Percentiles rank a stretch among this genome's conserved stretches.
phyloP scores from a whole-genome alignment of 2,113 vertebrate species.

The Vidua macroura region DNA sequence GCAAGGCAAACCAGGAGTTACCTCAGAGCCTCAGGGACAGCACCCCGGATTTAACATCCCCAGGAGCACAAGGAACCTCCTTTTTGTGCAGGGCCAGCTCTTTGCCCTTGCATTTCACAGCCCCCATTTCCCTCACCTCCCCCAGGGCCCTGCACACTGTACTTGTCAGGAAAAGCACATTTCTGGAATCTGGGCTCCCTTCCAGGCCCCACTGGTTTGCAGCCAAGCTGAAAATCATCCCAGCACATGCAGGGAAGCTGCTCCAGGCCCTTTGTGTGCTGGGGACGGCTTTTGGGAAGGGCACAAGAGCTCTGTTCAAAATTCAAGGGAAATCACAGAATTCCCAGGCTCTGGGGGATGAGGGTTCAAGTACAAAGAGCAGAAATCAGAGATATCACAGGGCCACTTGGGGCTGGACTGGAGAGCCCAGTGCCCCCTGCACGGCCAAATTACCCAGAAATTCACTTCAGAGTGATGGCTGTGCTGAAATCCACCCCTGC shows the following conservation, averaged over 20 bases:
- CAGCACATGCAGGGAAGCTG: slow-evolving; percentile 24
- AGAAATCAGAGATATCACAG: background rate
- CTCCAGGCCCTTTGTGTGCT: background rate
- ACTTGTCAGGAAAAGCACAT: slow-evolving; percentile 29
- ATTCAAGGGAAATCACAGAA: background rate
- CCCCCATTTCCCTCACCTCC: slow-evolving; percentile 1
- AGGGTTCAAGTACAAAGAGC: background rate
- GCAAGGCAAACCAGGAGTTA: background rate
- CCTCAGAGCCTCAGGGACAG: background rate
- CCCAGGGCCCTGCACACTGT: background rate
- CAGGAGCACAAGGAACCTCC: background rate
- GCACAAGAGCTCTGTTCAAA: background rate
- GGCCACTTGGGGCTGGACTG: background rate
- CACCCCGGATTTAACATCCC: background rate
- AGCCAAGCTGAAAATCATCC: slow-evolving; percentile 52
- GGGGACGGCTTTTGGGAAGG: slow-evolving; percentile 23
- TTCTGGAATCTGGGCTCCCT: slow-evolving; percentile 52
- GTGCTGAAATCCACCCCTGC: background rate
- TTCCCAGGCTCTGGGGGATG: background rate
- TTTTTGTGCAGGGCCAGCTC: background rate
- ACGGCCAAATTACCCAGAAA: background rate
- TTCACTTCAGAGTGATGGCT: background rate
- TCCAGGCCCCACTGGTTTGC: slow-evolving; percentile 47
- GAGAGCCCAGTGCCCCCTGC: background rate
- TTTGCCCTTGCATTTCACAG: background rate